A percentile compares a stretch with the other conserved stretches of the same genome.
Conservation (phyloP, 2,113 vertebrate species). For the Nothocercus nigrocapillus region DNA sequence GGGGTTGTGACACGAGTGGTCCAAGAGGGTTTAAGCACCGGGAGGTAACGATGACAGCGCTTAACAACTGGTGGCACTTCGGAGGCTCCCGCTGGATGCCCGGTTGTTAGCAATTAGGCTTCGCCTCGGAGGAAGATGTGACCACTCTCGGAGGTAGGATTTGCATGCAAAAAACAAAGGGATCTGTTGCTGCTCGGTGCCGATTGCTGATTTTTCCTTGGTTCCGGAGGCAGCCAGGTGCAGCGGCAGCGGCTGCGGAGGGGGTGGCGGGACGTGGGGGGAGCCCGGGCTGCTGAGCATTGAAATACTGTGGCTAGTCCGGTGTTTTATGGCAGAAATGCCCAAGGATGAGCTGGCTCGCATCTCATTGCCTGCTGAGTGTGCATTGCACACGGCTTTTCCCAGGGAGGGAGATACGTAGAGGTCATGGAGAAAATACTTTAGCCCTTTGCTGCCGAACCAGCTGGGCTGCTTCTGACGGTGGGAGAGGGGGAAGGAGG, state of each 20-base stretch:
- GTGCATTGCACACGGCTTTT: conserved; percentile 57
- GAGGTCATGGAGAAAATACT: conserved; percentile 77
- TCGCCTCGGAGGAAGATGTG: conserved; percentile 82
- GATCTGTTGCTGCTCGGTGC: conserved; percentile 72
- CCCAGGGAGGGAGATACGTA: conserved; percentile 56
- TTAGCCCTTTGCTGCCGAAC: conserved; percentile 9
- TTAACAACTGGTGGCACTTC: conserved; percentile 72
- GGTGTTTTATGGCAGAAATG: conserved; percentile 56
- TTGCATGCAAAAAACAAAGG: conserved; percentile 76
- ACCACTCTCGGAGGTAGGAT: conserved; percentile 83
- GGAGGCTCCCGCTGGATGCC: conserved; percentile 76
- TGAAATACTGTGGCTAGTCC: neutral
- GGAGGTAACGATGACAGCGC: conserved; percentile 71
- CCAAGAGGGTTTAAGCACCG: conserved; percentile 70
- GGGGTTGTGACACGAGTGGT: conserved; percentile 79
- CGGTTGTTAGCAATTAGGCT: conserved; percentile 67
- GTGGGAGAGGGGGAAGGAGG: conserved; percentile 36
- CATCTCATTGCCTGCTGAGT: conserved; percentile 45
- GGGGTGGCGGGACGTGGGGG: neutral
- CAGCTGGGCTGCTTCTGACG: conserved; percentile 6
- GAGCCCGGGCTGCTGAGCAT: neutral
- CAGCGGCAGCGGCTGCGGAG: neutral
- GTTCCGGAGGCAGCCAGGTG: conserved; percentile 54
- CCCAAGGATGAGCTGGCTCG: conserved; percentile 38
- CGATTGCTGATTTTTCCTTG: neutral